phyloP scores from a whole-genome alignment of 1,140 invertebrate species.

The Diabrotica undecimpunctata region DNA sequence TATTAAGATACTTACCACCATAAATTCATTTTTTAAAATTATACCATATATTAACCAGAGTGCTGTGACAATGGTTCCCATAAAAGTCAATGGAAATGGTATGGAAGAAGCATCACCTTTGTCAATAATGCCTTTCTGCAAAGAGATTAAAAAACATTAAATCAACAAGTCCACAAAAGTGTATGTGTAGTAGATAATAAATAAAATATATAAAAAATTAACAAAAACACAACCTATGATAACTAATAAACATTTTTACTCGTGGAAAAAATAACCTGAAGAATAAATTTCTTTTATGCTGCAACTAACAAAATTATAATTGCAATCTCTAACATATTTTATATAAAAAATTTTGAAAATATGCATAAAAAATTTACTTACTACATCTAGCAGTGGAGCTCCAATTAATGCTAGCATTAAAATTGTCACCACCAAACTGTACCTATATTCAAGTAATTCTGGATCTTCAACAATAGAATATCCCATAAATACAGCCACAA shows the following conservation, averaged over 20 bases:
- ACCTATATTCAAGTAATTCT: slow-evolving; percentile 60
- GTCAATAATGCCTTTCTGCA: slow-evolving; percentile 65
- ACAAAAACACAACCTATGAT: too few species aligned
- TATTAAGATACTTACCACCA: slow-evolving; percentile 62
- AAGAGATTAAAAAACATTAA: slow-evolving; percentile 20
- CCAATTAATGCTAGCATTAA: slow-evolving; percentile 66
- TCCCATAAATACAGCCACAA: slow-evolving; percentile 57
- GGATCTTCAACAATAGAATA: slow-evolving; percentile 64
- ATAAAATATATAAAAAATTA: too few species aligned
- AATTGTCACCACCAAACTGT: slow-evolving; percentile 65
- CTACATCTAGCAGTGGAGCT: slow-evolving; percentile 66
- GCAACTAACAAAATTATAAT: too few species aligned
- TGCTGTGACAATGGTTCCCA: slow-evolving; percentile 68
- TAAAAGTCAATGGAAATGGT: slow-evolving; percentile 78
- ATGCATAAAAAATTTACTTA: slow-evolving; percentile 36
- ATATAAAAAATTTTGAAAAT: too few species aligned
- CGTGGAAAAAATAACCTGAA: too few species aligned
- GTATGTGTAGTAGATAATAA: neutral
- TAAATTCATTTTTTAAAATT: slow-evolving; percentile 70
- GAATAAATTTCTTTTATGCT: too few species aligned
- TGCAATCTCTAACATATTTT: too few species aligned
- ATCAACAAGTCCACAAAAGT: neutral
- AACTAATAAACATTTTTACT: too few species aligned
- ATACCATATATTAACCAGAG: slow-evolving; percentile 80
- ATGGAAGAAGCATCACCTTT: slow-evolving; percentile 74